Conservation (phyloP, 2,888 invertebrate genomes). For the Machimus rusticus region DNA sequence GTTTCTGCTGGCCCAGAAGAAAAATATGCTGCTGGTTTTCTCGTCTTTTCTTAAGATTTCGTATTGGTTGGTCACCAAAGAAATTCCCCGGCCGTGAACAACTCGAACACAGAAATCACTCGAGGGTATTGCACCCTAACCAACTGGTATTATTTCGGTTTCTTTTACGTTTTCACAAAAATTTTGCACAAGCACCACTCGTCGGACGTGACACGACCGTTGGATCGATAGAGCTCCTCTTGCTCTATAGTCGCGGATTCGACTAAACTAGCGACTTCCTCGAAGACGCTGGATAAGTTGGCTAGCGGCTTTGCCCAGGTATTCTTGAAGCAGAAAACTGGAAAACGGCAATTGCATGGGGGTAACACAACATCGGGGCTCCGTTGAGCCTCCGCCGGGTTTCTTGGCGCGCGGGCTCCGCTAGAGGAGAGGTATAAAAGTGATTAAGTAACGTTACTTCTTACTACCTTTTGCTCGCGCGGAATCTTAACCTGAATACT, state of each 20-base stretch:
- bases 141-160: background rate
- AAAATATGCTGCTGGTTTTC: background rate
- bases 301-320: background rate
- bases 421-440: constrained; percentile 14
- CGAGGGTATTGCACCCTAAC: constrained; percentile 16
- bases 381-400: background rate
- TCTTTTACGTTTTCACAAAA: constrained; percentile 9
- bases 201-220: background rate
- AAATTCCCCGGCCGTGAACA: background rate
- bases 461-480: constrained; percentile 10
- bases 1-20: background rate
- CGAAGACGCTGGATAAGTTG: background rate
- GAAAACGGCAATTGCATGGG: constrained; percentile 1
- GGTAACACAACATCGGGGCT: background rate
- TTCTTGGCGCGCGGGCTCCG: background rate
- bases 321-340: constrained; percentile 15
- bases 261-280: constrained; percentile 14
- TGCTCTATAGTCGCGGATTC: constrained; percentile 1
- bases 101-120: constrained; percentile 24
- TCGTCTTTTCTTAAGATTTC: background rate
- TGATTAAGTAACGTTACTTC: constrained; percentile 35
- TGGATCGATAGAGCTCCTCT: background rate
- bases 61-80: background rate
- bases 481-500: constrained; percentile 5
- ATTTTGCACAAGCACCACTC: background rate